Evolutionary conservation across 1,140 invertebrate genomes (phyloP), one percentile per base, ranked within the genome.

Genomic region (Coenobita brevimanus): DNA sequence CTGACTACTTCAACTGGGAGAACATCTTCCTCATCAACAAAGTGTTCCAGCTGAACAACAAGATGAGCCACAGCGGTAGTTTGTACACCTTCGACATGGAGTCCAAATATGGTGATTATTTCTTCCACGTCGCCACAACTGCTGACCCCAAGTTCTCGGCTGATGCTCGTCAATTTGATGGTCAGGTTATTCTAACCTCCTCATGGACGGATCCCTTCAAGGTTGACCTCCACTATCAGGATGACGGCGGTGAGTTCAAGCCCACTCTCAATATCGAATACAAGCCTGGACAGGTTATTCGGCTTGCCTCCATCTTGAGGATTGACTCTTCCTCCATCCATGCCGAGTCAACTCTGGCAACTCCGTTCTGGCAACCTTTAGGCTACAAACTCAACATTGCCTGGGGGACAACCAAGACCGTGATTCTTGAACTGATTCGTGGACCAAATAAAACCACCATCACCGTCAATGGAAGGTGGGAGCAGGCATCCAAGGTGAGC

Each of bases 281-380:
- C 46, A 73, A 71, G 24, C 76, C 84, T 2, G 84, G 76, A 24
- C 33, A 36, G 2, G 79, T 57, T 8, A 38, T 81, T 57, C 50
- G 57, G 33, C 10, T 80, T 43, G 50, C 64, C 43, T 54, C 60
- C 4, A 38, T 57, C 13, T 24, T 54, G 3, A 80, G 71, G 24
- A 69, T 38, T 36, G 46, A 73, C 24, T 27, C 43, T 4, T 46
- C 62, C 15, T 46, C 43, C 30, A 57, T 80, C 15, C 69, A 80
- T 33, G 54, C 33, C 27, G 50, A 30, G 38, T 50, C 76, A 24
- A 27, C 76, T 24, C 43, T 87, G 2, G 41, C 43, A 30, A 87
- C 84, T 3, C 84, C 84, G 13, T 87, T 87, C 76, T 87, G 84
- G 84, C 76, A 87, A 21, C 62, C 84, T 21, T 8, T 87, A 6